Evolutionary conservation across 2,113 vertebrate species (phyloP), one percentile per base, ranked within the genome.

Genomic region (Zosterops japonicus): DNA sequence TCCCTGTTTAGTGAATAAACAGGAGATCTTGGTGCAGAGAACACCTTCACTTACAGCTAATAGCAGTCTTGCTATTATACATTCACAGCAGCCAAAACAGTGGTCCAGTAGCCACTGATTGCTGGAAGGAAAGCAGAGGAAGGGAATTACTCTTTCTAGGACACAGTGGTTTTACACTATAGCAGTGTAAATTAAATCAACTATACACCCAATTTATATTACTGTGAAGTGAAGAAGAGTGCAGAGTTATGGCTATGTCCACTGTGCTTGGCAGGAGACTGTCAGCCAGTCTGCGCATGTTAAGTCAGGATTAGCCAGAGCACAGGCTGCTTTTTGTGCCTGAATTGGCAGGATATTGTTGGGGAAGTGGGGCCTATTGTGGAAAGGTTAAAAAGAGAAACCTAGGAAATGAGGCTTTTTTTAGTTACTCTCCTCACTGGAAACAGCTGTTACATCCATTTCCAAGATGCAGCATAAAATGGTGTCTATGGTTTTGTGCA

Each of bases 371-470:
- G 52, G 71, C 25, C 87, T 89, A 83, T 84, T 94, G 85, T 85
- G 67, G 57, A 79, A 93, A 44, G 24, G 70, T 59, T 92, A 75
- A 85, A 82, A 81, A 74, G 93, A 90, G 76, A 94, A 95, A 92
- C 55, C 28, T 42, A 93, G 95, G 95, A 96, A 96, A 81, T 87
- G 33, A 75, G 60, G 50, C 74, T 70, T 83, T 64, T 76, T 60
- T 80, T 60, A 83, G 63, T 56, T 63, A 61, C 59, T 83, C 68
- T 59, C 17, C 69, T 91, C 83, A 50, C 60, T 78, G 72, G 68
- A 83, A 72, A 93, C 93, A 96, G 80, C 65, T 91, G 81, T 57
- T 88, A 11, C 28, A 80, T 36, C 44, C 69, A 91, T 75, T 55
- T 39, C 64, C 49, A 47, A 33, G 71, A 74, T 57, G 55, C n/a